Conservation (phyloP, 2,113 vertebrate genomes). For the Peromyscus polionotus region DNA sequence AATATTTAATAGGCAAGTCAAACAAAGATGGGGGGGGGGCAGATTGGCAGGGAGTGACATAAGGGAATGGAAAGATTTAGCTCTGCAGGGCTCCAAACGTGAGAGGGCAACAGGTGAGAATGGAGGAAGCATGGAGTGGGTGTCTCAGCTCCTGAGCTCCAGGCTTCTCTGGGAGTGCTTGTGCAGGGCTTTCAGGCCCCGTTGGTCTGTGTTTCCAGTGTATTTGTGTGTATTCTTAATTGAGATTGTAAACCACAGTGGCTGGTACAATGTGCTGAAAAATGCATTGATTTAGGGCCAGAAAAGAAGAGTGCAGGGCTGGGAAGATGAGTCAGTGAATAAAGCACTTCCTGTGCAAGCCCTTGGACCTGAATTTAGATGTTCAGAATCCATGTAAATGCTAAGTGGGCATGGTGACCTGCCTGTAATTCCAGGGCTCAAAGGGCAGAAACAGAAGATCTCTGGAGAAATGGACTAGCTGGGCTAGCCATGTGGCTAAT, state of each 20-base stretch:
- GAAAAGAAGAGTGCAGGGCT: neutral
- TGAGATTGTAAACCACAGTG: neutral
- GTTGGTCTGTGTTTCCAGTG: neutral
- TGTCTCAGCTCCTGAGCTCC: neutral
- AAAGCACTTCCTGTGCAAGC: neutral
- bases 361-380: neutral
- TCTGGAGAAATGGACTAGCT: neutral
- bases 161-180: neutral
- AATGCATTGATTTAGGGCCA: neutral
- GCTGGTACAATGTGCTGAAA: neutral
- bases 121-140: neutral
- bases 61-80: neutral
- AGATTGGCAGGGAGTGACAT: neutral
- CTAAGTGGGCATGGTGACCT: neutral
- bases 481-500: too few species aligned
- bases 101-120: neutral
- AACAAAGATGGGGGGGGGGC: slow-evolving; percentile 53
- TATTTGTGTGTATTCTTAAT: slow-evolving; percentile 38
- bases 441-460: neutral
- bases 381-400: neutral
- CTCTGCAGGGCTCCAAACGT: neutral
- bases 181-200: neutral
- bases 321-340: neutral
- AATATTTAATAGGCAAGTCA: slow-evolving; percentile 65
- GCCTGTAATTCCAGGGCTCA: neutral